Evolutionary conservation across 2,113 vertebrate genomes (phyloP).

Genomic region (Apteryx owenii): DNA sequence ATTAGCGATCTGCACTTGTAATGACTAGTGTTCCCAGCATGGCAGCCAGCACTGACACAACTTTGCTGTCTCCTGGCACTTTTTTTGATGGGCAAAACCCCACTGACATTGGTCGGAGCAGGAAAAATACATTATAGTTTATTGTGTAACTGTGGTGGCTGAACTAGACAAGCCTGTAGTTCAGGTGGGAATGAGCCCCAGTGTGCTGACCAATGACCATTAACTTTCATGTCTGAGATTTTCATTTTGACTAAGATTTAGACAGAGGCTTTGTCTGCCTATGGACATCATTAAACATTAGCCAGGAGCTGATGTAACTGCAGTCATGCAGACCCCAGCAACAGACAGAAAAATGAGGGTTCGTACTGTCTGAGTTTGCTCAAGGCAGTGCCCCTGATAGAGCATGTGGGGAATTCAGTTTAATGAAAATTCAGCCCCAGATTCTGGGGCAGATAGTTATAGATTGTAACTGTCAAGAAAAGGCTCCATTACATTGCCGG

Average conservation of each 20-base stretch:
- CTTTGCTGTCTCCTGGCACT: not conserved
- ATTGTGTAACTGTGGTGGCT: not conserved
- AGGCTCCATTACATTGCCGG: not conserved
- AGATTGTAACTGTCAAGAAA: not conserved
- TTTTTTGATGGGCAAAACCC: not conserved
- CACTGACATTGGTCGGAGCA: not conserved
- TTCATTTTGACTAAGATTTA: not conserved
- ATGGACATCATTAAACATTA: not conserved
- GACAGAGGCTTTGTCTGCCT: not conserved
- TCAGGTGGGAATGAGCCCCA: accelerated
- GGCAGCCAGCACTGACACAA: not conserved
- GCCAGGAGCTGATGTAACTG: not conserved
- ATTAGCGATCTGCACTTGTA: not conserved
- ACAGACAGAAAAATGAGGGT: not conserved
- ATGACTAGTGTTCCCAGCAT: not conserved
- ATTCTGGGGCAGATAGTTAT: not conserved
- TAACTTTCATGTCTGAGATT: not conserved
- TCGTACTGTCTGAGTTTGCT: not conserved
- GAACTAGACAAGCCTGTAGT: not conserved
- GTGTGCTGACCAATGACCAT: not conserved
- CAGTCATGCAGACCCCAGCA: not conserved
- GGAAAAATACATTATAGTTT: not conserved
- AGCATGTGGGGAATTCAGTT: not conserved
- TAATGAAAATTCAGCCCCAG: not conserved
- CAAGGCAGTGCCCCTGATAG: not conserved